Base-by-base conservation (phyloP, 2,113 vertebrate genomes). In the Myotis davidii region DNA sequence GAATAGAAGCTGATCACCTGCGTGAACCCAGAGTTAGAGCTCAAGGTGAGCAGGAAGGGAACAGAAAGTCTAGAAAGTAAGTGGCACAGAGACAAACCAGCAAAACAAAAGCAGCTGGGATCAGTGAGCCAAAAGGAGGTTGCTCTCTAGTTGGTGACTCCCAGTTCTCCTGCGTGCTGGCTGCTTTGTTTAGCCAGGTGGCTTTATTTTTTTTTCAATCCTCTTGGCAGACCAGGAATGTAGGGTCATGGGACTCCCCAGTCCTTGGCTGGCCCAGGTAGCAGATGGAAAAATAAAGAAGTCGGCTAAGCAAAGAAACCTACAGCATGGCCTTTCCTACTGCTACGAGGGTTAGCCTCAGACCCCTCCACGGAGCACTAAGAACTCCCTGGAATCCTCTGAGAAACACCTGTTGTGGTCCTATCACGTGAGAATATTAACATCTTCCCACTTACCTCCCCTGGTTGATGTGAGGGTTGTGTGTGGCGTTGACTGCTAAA, bases 191-290 rank as follows among this genome's bases (percentile, higher is more conserved):
- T 81, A n/a, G 7, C 50, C 25, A 29, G 27, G 45, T 54, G 65
- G 9, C 65, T 88, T 76, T 54, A 14, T 70, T 56, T 94, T 94
- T 94, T 94, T 73, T 37, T 25, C 37, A 39, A 3, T 78, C 37
- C 54, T 90, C 20, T 42, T 70, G 50, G 50, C 25, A 89, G 56
- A 92, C 18, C 59, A 92, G 29, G 20, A 92, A 88, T 29, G 11
- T 54, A 39, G 21, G 45, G 59, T 76, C 59, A 45, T 1, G 18
- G 42, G 17, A 17, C 25, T 81, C 32, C 65, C 54, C 56, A 52
- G 25, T 45, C n/a, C 69, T 92, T 67, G 65, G 27, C 72, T 74
- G 52, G 59, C 32, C 29, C 83, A 54, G 42, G 54, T 29, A 52
- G 16, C 59, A 88, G 9, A 23, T 37, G 17, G 56, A 77, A 92